These are phyloP conservation scores for Phenganax stokvisi DNA, from an alignment of 92 coral and sea anemone species.

Conservation along the genomic window DNA sequence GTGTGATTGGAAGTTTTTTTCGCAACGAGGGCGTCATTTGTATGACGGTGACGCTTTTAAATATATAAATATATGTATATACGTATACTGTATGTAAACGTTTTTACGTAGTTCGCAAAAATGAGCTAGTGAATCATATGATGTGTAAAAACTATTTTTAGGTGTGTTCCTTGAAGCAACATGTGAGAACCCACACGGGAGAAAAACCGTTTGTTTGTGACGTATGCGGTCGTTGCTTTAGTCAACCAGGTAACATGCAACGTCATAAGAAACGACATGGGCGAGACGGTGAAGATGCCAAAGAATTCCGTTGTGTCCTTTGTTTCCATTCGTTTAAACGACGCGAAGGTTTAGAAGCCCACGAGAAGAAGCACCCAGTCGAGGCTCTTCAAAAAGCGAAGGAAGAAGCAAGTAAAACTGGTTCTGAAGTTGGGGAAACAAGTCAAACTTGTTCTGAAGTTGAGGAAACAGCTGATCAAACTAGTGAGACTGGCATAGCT, in stretches of 20 bases:
- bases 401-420: background rate
- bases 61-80: too few relatives aligned
- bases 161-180: conserved; percentile 13
- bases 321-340: conserved; percentile 1
- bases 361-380: background rate
- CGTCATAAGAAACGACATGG: conserved; percentile 11
- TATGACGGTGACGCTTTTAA: too few relatives aligned
- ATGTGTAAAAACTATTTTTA: background rate
- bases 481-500: background rate
- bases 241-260: conserved; percentile 1
- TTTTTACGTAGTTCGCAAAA: too few relatives aligned
- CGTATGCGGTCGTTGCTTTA: conserved; percentile 4
- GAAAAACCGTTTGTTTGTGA: conserved; percentile 10
- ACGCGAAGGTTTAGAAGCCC: background rate
- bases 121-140: too few relatives aligned
- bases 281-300: background rate
- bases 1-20: too few relatives aligned
- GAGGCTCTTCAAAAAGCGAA: background rate
- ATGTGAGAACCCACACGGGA: conserved; percentile 6
- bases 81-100: too few relatives aligned
- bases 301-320: background rate
- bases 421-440: background rate
- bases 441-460: background rate
- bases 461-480: background rate
- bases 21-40: too few relatives aligned